Base-by-base conservation (phyloP, 1,140 invertebrate genomes). In the Listronotus oregonensis region DNA sequence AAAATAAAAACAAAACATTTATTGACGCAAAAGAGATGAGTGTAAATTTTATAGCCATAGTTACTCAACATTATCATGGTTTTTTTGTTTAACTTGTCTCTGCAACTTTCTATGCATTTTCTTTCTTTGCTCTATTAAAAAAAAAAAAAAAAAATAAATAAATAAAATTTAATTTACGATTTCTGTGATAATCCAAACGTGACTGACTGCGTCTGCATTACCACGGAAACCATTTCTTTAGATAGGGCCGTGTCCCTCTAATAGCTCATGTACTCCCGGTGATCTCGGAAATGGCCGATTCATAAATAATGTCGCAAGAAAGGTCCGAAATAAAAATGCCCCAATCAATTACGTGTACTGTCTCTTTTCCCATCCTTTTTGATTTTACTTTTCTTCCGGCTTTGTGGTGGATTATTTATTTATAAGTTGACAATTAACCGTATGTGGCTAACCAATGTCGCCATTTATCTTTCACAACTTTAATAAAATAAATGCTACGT, bases 281-380 rank as follows among this genome's bases (percentile, higher is more conserved):
- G 70, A 73, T 71, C 70, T 68, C 64, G 70, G 70, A 73, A 73
- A 73, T 73, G 72, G 68, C 57, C 66, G 68, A 51, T 68, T 69
- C 70, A 73, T 73, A 73, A 73, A 73, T 73, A 72, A 72, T 70
- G 71, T 63, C 68, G 65, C 60, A 37, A 61, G 31, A 65, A 60
- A 37, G 37, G 66, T 52, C 66, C 54, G 51, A 56, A 66, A 66
- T 69, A 63, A 69, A 69, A 69, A 61, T 66, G 63, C 64, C 64
- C 51, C 58, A 58, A 69, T 69, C 67, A 66, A 69, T 69, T 69
- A 66, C 58, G 31, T 51, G 12, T 57, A 66, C 47, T 69, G 63
- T 56, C 52, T 66, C 47, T 27, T 39, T 58, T 57, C 44, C 63
- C 54, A 57, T 57, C 55, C 44, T 58, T 54, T 58, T 39, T 42